Conservation (phyloP, 2,113 vertebrate species). For the Nestor notabilis region DNA sequence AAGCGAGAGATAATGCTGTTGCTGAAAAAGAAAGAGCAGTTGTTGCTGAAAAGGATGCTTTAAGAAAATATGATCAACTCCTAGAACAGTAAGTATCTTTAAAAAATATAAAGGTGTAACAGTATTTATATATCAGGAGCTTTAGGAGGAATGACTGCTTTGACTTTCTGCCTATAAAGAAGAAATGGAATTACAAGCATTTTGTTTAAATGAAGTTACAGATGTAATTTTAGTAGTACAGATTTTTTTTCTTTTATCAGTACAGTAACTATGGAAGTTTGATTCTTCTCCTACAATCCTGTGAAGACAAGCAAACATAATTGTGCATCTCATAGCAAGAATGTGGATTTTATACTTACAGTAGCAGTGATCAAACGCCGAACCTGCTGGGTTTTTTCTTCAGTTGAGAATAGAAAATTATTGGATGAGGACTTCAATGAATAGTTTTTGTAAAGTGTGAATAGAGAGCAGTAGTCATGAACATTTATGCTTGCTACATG, state of each 20-base stretch:
- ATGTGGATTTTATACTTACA: background rate
- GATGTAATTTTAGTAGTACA: background rate
- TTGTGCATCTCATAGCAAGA: background rate
- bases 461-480: background rate
- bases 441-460: background rate
- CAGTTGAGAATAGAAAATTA: background rate
- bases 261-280: background rate
- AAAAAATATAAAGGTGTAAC: background rate
- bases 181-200: background rate
- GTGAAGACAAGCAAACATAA: background rate
- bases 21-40: slow-evolving; percentile 89
- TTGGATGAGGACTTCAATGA: background rate
- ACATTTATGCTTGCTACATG: background rate
- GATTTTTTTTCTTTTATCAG: background rate
- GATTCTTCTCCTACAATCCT: background rate
- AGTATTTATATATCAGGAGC: background rate
- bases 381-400: background rate
- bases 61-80: slow-evolving; percentile 89
- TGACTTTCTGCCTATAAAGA: background rate
- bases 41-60: slow-evolving; percentile 84
- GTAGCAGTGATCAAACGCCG: background rate
- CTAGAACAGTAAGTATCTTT: slow-evolving; percentile 90
- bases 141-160: background rate
- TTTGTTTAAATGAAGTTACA: background rate
- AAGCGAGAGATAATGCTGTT: slow-evolving; percentile 89